Evolutionary conservation across 2,888 invertebrate species (phyloP).

Genomic region (Coleophora deauratella): DNA sequence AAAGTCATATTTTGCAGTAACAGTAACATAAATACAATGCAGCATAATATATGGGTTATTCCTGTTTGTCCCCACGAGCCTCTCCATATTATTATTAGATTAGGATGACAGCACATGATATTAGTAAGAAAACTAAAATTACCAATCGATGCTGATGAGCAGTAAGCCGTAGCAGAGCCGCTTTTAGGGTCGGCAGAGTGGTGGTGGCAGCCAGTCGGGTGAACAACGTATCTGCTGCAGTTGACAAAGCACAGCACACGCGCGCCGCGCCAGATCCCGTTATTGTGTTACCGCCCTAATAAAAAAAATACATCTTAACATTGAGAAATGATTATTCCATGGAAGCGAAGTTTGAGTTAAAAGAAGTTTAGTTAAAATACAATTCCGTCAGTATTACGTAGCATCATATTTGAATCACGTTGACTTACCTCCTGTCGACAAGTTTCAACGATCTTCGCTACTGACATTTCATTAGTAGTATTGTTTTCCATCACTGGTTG

Average conservation of each 20-base stretch:
- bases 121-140: too few species aligned
- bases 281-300: conserved; percentile 72
- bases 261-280: conserved; percentile 88
- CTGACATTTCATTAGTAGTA: conserved; percentile 75
- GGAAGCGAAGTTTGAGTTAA: too few species aligned
- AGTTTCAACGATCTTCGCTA: conserved; percentile 80
- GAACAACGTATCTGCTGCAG: conserved; percentile 92
- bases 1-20: too few species aligned
- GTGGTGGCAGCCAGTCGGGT: conserved; percentile 91
- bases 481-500: conserved; percentile 81
- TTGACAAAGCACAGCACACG: conserved; percentile 91
- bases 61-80: too few species aligned
- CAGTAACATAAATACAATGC: too few species aligned
- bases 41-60: too few species aligned
- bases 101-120: too few species aligned
- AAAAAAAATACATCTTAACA: not conserved
- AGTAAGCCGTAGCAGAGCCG: conserved; percentile 88
- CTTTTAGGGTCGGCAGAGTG: conserved; percentile 87
- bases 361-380: too few species aligned
- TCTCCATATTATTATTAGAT: too few species aligned
- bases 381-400: too few species aligned
- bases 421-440: conserved; percentile 66
- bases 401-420: too few species aligned
- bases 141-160: conserved; percentile 89
- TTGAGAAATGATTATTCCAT: too few species aligned